Evolutionary conservation across 2,888 invertebrate genomes (phyloP), one percentile per base, ranked within the genome.

Genomic region (Melieria omissa): DNA sequence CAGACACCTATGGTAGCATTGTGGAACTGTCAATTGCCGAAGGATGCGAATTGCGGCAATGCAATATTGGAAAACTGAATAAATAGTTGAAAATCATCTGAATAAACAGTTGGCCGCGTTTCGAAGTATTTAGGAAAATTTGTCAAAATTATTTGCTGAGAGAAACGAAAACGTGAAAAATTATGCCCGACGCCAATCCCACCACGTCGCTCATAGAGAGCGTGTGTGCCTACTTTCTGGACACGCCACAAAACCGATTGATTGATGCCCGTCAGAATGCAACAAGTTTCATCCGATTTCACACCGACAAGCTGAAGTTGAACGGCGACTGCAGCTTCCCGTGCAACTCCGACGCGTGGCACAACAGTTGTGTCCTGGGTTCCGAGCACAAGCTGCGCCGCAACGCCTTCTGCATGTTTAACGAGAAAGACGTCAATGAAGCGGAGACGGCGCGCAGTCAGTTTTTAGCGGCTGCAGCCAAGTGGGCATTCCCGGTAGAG

Each of bases 311-410:
- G 76, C 84, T 92, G 6, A 81, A 86, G 69, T 82, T 83, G 52
- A 84, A 88, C 58, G 93, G 93, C 8, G 93, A 93, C 75, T 85
- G 92, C 5, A 92, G 91, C 86, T 91, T 93, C 84, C 89, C 91
- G 9, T 84, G 88, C 71, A 88, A 87, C 63, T 79, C 88, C 41
- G 87, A 88, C 78, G 89, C 89, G 66, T 93, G 93, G 93, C 86
- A 88, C 69, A 87, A 86, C 74, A 29, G 29, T 29, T 84, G 86
- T 75, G 79, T 88, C 65, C 77, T 9, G 14, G 45, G n/a, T 14
- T 14, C 45, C 16, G 74, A 46, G 49, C 73, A 1, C 7, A 52
- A 63, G 46, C 1, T 83, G n/a, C 78, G 78, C n/a, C 4, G 54
- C 5, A 45, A 65, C 0, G 60, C 73, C 0, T 74, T 77, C n/a